A percentile compares a stretch with the other conserved stretches of the same genome.
Conservation (phyloP, 2,888 invertebrate genomes). For the Sepiola atlantica region DNA sequence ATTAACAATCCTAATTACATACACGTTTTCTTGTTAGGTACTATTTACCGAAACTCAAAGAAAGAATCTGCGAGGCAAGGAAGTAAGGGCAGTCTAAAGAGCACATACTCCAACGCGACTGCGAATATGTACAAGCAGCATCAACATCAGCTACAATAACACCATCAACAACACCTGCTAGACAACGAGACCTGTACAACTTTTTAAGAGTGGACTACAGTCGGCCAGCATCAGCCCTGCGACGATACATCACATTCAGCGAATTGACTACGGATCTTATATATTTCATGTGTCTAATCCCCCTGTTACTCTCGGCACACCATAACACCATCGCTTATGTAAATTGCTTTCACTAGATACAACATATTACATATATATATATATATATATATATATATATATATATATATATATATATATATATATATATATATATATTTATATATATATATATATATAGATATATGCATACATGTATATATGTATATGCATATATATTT, state of each 20-base stretch:
- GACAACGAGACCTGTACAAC: conserved; percentile 9
- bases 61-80: neutral
- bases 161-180: neutral
- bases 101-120: neutral
- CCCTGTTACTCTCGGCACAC: neutral
- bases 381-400: too few relatives aligned
- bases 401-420: too few relatives aligned
- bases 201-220: neutral
- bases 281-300: neutral
- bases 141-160: neutral
- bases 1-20: too few relatives aligned
- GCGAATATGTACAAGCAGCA: neutral
- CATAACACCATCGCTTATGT: neutral
- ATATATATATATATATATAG: neutral
- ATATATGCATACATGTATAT: neutral
- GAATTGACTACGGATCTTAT: neutral
- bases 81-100: neutral
- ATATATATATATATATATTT: too few relatives aligned
- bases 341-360: neutral
- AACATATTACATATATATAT: neutral
- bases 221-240: conserved; percentile 8
- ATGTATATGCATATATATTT: neutral
- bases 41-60: neutral
- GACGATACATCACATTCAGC: neutral
- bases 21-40: too few relatives aligned